These are phyloP conservation scores for Lordiphosa stackelbergi DNA, from an alignment of 1,140 invertebrate species.

Conservation along the genomic window DNA sequence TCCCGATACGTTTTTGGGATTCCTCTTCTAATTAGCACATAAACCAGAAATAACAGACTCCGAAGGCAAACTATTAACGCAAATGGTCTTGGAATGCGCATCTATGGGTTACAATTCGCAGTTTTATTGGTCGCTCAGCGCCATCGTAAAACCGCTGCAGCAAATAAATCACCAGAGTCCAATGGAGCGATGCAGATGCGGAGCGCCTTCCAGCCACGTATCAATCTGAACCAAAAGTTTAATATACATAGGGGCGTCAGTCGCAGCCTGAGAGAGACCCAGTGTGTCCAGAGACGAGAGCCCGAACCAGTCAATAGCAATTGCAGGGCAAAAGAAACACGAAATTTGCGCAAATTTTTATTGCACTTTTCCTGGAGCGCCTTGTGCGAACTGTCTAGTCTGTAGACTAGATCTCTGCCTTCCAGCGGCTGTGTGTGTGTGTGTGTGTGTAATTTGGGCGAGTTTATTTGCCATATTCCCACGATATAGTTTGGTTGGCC, in stretches of 20 bases:
- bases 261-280: slow-evolving; percentile 1
- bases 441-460: slow-evolving; percentile 58
- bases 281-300: neutral
- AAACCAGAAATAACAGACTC: slow-evolving; percentile 31
- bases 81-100: slow-evolving; percentile 64
- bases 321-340: slow-evolving; percentile 72
- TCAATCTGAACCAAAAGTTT: slow-evolving; percentile 55
- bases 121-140: slow-evolving; percentile 40
- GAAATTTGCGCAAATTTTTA: slow-evolving; percentile 75
- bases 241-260: slow-evolving; percentile 69
- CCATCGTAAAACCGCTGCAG: slow-evolving; percentile 62
- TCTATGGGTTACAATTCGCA: slow-evolving; percentile 26
- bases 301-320: slow-evolving; percentile 59
- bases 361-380: slow-evolving; percentile 71
- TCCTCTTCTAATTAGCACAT: slow-evolving; percentile 62
- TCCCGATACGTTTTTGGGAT: slow-evolving; percentile 34
- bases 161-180: slow-evolving; percentile 59
- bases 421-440: neutral
- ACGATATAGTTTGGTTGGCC: slow-evolving; percentile 66
- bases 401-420: slow-evolving; percentile 18
- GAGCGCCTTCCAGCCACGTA: slow-evolving; percentile 21
- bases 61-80: slow-evolving; percentile 56
- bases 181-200: slow-evolving; percentile 18
- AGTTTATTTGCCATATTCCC: slow-evolving; percentile 75
- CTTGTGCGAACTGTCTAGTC: slow-evolving; percentile 57